Evolutionary conservation across 1,140 invertebrate genomes (phyloP).

Genomic region (Contarinia nasturtii): DNA sequence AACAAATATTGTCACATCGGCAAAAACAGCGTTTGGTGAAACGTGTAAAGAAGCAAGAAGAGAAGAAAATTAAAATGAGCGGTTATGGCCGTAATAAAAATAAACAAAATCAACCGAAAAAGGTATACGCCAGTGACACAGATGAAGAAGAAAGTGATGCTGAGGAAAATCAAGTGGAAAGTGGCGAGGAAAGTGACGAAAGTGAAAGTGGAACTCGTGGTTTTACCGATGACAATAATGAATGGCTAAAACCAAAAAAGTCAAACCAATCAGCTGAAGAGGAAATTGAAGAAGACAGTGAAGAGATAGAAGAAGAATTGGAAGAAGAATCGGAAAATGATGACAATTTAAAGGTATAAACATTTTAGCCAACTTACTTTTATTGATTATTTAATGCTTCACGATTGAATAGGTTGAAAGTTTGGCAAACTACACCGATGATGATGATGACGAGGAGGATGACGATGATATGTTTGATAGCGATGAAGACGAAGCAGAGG

Average conservation of each 20-base stretch:
- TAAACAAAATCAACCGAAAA: conserved; percentile 5
- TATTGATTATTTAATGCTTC: too few relatives aligned
- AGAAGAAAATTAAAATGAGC: conserved; percentile 22
- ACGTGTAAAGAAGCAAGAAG: conserved; percentile 35
- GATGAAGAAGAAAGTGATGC: conserved; percentile 6
- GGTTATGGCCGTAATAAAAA: conserved; percentile 6
- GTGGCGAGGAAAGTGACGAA: conserved; percentile 6
- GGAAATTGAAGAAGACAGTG: conserved; percentile 8
- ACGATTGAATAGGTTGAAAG: too few relatives aligned
- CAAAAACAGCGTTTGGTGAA: conserved; percentile 46
- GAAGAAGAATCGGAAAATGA: conserved; percentile 8
- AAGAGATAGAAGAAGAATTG: conserved; percentile 7
- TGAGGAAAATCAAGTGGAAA: conserved; percentile 1
- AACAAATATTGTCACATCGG: conserved; percentile 40
- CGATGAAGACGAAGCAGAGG: conserved; percentile 15
- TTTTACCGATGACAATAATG: conserved; percentile 46
- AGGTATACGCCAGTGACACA: conserved; percentile 17
- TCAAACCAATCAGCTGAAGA: conserved; percentile 9
- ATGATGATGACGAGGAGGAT: conserved; percentile 11
- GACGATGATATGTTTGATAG: conserved; percentile 9
- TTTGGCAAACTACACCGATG: too few relatives aligned
- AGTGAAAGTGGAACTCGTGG: conserved; percentile 19
- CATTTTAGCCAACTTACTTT: background rate
- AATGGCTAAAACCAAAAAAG: conserved; percentile 42
- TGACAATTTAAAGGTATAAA: conserved; percentile 1